A percentile compares a stretch with the other conserved stretches of the same genome.
These are phyloP conservation scores for Pollenia angustigena DNA, from an alignment of 2,888 invertebrate species.

Conservation along the genomic window DNA sequence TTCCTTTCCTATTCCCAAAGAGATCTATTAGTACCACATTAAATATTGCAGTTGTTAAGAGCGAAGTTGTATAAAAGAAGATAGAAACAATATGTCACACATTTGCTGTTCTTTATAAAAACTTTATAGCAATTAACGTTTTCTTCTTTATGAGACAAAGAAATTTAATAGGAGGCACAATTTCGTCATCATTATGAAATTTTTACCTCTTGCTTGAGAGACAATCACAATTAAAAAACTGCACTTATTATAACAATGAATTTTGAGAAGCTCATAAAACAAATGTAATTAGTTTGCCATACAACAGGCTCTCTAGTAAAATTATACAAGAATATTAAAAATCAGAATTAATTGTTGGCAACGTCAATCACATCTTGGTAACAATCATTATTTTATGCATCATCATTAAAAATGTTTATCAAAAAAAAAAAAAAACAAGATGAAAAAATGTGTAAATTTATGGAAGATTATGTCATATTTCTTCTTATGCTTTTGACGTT, in stretches of 20 bases:
- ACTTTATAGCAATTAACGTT: too few species aligned
- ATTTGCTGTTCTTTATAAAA: not conserved
- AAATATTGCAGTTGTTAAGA: constrained; percentile 8
- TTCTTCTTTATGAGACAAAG: not conserved
- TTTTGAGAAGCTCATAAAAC: constrained; percentile 25
- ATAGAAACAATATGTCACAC: not conserved
- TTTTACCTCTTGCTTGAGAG: constrained; percentile 1
- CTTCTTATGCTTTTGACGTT: not conserved
- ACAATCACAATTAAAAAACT: constrained; percentile 8
- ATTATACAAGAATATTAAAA: constrained; percentile 9
- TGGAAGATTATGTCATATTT: not conserved
- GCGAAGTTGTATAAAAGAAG: not conserved
- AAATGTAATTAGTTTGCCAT: constrained; percentile 37
- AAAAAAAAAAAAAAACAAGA: not conserved
- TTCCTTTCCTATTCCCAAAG: constrained; percentile 15
- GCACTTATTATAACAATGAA: not conserved
- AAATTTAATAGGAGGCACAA: constrained; percentile 21
- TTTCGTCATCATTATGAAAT: not conserved
- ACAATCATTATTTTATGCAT: constrained; percentile 15
- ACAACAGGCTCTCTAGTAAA: not conserved
- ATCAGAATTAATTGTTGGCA: constrained; percentile 10
- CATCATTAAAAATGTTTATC: not conserved
- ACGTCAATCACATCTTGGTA: constrained; percentile 8
- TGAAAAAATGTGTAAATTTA: not conserved
- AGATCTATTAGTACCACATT: constrained; percentile 42